Evolutionary conservation across 2,888 invertebrate species (phyloP).

Genomic region (Polymixis lichenea): DNA sequence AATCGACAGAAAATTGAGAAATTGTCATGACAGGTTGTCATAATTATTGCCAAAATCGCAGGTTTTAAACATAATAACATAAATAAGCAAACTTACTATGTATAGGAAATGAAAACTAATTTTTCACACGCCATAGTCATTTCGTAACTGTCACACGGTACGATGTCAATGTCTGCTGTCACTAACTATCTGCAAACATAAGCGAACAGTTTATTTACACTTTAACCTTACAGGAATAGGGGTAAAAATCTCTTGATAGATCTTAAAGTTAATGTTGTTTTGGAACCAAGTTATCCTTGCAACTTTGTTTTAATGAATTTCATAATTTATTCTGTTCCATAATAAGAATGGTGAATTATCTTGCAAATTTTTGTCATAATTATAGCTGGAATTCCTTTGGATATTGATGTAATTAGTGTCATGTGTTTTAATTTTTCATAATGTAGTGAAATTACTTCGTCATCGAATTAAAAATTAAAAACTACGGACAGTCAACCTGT

Average conservation of each 20-base stretch:
- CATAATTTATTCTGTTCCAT: constrained; percentile 48
- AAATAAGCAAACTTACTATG: constrained; percentile 48
- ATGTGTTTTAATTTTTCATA: not conserved
- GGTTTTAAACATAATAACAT: constrained; percentile 15
- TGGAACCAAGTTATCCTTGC: constrained; percentile 51
- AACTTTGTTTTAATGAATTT: constrained; percentile 64
- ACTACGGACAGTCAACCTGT: not conserved
- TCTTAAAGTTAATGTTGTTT: constrained; percentile 28
- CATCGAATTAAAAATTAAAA: not conserved
- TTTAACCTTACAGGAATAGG: not conserved
- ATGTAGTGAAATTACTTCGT: not conserved
- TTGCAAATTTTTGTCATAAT: constrained; percentile 30
- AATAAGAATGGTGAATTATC: constrained; percentile 40
- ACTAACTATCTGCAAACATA: constrained; percentile 65
- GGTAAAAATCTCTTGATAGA: constrained; percentile 11
- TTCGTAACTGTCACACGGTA: constrained; percentile 78
- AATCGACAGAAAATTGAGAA: not conserved
- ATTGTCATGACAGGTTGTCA: not conserved
- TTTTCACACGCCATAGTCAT: constrained; percentile 75
- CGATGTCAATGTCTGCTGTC: constrained; percentile 72
- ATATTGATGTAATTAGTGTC: constrained; percentile 29
- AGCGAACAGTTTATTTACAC: constrained; percentile 15
- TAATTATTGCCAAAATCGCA: not conserved
- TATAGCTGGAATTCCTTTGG: constrained; percentile 31
- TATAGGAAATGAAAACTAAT: constrained; percentile 70